Evolutionary conservation across 1,140 invertebrate species (phyloP), one percentile per base, ranked within the genome.

Genomic region (Phocides pigmalion): DNA sequence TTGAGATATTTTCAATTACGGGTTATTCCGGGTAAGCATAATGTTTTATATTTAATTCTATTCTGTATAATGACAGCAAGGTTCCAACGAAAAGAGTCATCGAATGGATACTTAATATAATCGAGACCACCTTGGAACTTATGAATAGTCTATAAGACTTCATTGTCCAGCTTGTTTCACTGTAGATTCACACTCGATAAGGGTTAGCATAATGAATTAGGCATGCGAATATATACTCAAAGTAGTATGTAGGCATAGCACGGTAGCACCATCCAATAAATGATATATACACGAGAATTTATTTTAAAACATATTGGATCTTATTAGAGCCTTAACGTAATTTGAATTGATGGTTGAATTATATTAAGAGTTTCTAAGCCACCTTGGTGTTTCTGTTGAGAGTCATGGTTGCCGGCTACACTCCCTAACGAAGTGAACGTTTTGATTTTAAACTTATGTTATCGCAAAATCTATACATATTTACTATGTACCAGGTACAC

Each of bases 81-180:
- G 15, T 11, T 5, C 15, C 16, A 11, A 17, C 12, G 11, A 49
- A 15, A 14, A 28, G 5, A 49, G 6, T 28, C 19, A 49, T 49
- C 46, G 19, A 12, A 25, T 49, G n/a, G 41, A 9, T 42, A 42
- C 15, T 42, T 19, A 19, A 42, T 28, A 11, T 15, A 28, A 49
- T 14, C 9, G 12, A 22, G 46, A 49, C 46, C 46, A 49, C 46
- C 46, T 49, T 49, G 20, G 11, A 25, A 15, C 46, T 49, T 49
- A 49, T 49, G 46, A 49, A 49, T 49, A 49, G 46, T 49, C 46
- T 49, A 49, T 49, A 49, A 17, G 46, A 49, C 12, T 28, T 28
- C 46, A 49, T 49, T 49, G 22, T 49, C 5, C 46, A 14, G 11
- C 22, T n/a, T 28, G 11, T 15, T 49, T 49, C 22, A 3, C 46